These are phyloP conservation scores for Pseudomyrmex pallidus DNA, from an alignment of 1,140 invertebrate genomes.

Conservation along the genomic window DNA sequence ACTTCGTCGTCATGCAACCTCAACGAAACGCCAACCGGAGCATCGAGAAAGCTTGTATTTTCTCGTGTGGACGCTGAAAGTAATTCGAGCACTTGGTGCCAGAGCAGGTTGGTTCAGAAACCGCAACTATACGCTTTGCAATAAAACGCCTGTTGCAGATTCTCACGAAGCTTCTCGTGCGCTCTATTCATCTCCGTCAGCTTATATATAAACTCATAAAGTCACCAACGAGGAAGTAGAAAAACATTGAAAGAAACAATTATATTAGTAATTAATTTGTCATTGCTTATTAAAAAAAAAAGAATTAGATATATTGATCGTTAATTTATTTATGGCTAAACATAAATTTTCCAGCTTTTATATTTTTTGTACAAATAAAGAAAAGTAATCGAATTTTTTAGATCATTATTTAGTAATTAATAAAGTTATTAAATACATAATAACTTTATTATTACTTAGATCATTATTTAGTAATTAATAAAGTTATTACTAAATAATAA, in stretches of 20 bases:
- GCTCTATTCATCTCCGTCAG: slow-evolving; percentile 26
- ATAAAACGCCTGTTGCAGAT: slow-evolving; percentile 36
- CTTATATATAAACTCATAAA: background rate
- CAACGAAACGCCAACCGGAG: background rate
- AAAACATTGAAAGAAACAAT: slow-evolving; percentile 2
- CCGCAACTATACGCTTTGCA: slow-evolving; percentile 22
- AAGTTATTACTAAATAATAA: too few species aligned
- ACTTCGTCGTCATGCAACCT: slow-evolving; percentile 15
- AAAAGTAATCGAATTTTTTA: background rate
- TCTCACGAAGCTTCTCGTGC: slow-evolving; percentile 5
- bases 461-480: too few species aligned
- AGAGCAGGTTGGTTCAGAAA: background rate
- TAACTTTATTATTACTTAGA: too few species aligned
- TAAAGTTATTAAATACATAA: too few species aligned
- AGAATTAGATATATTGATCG: too few species aligned
- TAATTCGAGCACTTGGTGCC: slow-evolving; percentile 17
- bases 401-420: too few species aligned
- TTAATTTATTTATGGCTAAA: background rate
- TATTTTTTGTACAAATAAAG: background rate
- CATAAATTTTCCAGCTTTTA: background rate
- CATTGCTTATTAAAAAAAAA: too few species aligned
- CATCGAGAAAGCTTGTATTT: slow-evolving; percentile 17
- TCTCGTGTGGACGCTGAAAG: slow-evolving; percentile 28
- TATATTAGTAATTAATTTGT: background rate
- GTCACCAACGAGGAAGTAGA: background rate